Percentiles rank a stretch among this genome's conserved stretches.
phyloP scores from a whole-genome alignment of 2,888 invertebrate genomes.

The Hymenopus coronatus region DNA sequence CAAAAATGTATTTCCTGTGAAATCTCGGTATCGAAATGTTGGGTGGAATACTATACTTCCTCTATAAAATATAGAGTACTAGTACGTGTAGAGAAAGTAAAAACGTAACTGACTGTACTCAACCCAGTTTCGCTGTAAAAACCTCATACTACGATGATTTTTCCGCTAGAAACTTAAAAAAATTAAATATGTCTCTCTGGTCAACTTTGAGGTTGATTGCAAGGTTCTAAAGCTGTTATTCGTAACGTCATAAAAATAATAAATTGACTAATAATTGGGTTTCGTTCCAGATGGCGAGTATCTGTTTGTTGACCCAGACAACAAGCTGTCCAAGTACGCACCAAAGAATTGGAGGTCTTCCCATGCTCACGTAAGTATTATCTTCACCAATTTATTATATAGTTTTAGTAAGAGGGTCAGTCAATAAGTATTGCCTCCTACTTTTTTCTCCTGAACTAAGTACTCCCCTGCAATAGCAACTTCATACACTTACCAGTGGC shows the following conservation, averaged over 20 bases:
- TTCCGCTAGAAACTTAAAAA: background rate
- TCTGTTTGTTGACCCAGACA: constrained; percentile 91
- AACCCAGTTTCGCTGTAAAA: background rate
- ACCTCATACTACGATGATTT: background rate
- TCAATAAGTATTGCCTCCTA: too few relatives aligned
- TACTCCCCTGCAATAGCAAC: too few relatives aligned
- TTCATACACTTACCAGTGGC: too few relatives aligned
- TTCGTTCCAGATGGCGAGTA: constrained; percentile 87
- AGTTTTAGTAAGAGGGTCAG: background rate
- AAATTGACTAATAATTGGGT: constrained; percentile 11
- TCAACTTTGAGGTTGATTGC: background rate
- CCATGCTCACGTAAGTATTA: constrained; percentile 76
- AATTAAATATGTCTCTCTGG: too few relatives aligned
- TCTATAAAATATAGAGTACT: too few relatives aligned
- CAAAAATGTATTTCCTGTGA: too few relatives aligned
- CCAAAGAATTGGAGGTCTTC: constrained; percentile 95
- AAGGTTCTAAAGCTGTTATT: too few relatives aligned
- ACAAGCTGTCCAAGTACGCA: constrained; percentile 94
- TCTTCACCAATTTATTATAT: background rate
- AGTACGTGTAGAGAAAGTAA: background rate
- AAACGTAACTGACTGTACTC: background rate
- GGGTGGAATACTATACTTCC: too few relatives aligned
- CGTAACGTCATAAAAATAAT: too few relatives aligned
- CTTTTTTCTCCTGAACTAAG: too few relatives aligned
- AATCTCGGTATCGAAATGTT: too few relatives aligned